Evolutionary conservation across 2,797 vertebrate species (phyloP).

Genomic region (Tympanoctomys barrerae): DNA sequence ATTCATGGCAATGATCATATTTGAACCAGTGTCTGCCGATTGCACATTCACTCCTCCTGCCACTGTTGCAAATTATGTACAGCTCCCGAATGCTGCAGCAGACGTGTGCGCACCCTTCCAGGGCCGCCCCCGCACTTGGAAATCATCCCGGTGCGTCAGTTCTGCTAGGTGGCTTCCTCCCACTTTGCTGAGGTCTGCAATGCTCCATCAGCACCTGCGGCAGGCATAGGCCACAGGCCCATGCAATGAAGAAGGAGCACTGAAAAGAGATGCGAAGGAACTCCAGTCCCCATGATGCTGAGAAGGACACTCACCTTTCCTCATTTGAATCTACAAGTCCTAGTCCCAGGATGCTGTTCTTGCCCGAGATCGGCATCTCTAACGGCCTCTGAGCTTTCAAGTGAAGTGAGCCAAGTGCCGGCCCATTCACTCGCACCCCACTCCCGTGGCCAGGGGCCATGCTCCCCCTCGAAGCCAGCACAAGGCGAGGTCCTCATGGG

Average conservation of each 20-base stretch:
- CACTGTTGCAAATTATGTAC: neutral
- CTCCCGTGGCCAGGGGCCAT: conserved; percentile 83
- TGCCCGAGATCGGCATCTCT: conserved; percentile 68
- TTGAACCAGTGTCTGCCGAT: neutral
- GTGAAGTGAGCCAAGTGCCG: conserved; percentile 82
- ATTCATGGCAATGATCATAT: neutral
- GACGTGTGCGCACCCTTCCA: neutral
- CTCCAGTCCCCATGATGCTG: conserved; percentile 67
- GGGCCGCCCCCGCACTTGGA: neutral
- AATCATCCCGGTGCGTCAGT: neutral
- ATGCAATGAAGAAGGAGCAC: conserved; percentile 53
- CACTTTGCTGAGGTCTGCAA: neutral
- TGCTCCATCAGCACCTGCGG: neutral
- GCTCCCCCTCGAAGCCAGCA: conserved; percentile 84
- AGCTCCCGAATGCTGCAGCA: neutral
- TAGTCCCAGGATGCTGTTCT: conserved; percentile 77
- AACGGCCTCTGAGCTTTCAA: conserved; percentile 81
- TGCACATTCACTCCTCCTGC: neutral
- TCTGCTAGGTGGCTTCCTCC: neutral
- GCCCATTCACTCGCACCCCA: conserved; percentile 83
- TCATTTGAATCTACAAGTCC: conserved; percentile 76
- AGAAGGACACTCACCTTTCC: conserved; percentile 81
- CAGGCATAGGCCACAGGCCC: neutral
- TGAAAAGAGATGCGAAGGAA: conserved; percentile 71
- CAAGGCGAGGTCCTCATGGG: conserved; percentile 81